phyloP scores from a whole-genome alignment of 2,113 vertebrate species.

The Probosciger aterrimus region DNA sequence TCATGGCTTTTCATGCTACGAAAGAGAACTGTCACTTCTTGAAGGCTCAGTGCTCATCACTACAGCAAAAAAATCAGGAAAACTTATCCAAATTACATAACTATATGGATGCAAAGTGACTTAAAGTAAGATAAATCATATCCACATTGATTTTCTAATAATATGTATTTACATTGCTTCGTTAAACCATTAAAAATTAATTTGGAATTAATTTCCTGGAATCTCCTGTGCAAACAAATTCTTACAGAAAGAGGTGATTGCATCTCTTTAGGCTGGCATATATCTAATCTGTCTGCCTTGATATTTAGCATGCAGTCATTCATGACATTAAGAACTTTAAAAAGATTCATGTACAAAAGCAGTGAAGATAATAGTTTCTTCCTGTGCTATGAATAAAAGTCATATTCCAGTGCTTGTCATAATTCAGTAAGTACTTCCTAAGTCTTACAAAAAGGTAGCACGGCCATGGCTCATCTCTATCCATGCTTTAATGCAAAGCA shows the following conservation, averaged over 20 bases:
- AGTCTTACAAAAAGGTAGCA: background rate
- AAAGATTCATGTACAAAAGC: background rate
- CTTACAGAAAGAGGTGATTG: background rate
- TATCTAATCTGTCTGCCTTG: background rate
- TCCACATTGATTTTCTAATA: background rate
- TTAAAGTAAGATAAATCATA: background rate
- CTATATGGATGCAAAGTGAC: background rate
- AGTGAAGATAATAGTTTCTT: background rate
- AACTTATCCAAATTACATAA: background rate
- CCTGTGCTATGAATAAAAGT: background rate
- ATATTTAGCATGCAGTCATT: background rate
- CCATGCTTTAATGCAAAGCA: accelerated
- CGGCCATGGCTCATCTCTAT: background rate
- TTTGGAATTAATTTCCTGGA: constrained; percentile 6
- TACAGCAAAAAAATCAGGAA: background rate
- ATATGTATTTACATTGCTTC: background rate
- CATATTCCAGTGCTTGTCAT: background rate
- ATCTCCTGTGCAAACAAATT: background rate
- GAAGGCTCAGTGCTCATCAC: background rate
- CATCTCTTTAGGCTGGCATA: background rate
- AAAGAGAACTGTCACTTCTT: background rate
- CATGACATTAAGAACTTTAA: background rate
- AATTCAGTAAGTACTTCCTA: background rate
- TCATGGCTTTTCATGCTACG: accelerated
- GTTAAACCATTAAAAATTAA: constrained; percentile 5